phyloP scores from a whole-genome alignment of 2,888 invertebrate species.

The Artemia sinica region DNA sequence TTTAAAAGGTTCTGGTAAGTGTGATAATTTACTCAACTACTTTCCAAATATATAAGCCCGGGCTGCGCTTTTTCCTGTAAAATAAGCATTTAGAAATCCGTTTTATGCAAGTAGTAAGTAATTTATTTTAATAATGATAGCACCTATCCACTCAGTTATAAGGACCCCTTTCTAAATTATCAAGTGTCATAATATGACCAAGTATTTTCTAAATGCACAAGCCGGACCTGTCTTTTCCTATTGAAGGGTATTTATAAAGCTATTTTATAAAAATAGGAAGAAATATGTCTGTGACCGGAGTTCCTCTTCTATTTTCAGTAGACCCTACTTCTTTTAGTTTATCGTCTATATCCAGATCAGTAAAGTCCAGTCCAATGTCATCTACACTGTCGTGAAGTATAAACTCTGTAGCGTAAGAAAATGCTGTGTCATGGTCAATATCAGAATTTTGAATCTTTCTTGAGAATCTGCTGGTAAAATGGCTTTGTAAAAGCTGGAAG shows the following conservation, averaged over 20 bases:
- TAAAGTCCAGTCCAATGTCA: no score
- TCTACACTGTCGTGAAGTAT: no score
- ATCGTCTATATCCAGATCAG: no score
- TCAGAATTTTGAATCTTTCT: no score
- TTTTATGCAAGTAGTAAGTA: conserved; percentile 46
- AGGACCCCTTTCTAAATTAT: conserved; percentile 37
- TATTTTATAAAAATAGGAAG: conserved; percentile 46
- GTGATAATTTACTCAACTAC: conserved; percentile 55
- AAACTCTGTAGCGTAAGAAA: no score
- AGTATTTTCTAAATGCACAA: conserved; percentile 58
- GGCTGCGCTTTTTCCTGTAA: conserved; percentile 64
- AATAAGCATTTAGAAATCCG: conserved; percentile 50
- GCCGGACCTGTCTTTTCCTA: conserved; percentile 58
- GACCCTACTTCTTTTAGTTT: no score
- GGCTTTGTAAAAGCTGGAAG: no score
- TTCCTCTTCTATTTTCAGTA: no score
- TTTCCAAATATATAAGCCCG: conserved; percentile 57
- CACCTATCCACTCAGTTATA: conserved; percentile 3
- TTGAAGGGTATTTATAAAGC: conserved; percentile 53
- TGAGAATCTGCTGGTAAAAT: no score
- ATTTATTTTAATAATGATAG: not conserved
- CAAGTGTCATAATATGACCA: conserved; percentile 52
- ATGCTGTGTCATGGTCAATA: no score
- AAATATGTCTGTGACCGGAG: no score
- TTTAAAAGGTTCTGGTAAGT: conserved; percentile 41